Base-by-base conservation (phyloP, 2,113 vertebrate species). In the Fregata magnificens region DNA sequence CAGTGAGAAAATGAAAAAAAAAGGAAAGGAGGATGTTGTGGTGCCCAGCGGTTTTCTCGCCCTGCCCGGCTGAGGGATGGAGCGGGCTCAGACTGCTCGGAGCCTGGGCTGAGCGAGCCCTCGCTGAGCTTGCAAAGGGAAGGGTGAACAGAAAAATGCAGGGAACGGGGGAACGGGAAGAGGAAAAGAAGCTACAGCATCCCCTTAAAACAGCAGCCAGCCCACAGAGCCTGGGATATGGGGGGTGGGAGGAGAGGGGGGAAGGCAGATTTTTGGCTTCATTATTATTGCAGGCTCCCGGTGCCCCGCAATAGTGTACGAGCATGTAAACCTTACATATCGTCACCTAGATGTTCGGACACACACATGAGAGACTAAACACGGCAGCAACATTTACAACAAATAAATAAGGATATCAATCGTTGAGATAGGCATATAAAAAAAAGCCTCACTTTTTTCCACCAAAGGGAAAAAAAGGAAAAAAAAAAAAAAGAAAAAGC, bases 321-420 rank as follows among this genome's bases (percentile, higher is more conserved):
- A 97, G 80, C 93, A 28, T 91, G 97, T 97, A 94, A 98, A 97
- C 91, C 67, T 92, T 50, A 29, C 80, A n/a, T 22, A 82, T 24
- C 86, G 31, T 93, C 94, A 67, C 91, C 73, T 74, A 15, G 97
- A 59, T 73, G 93, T 86, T 56, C 5, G 32, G 94, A 95, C 86
- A 97, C 82, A 83, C 89, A 59, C 95, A 86, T 5, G 25, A 95
- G 94, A 94, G 87, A 92, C 90, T 11, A 67, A 94, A 97, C 95
- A 97, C 95, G 69, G 97, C 97, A 98, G 98, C 97, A 96, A 98
- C 94, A 88, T 94, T 97, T 92, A 97, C 94, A 86, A 98, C 97
- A 96, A 98, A 99, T 98, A 98, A 98, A 99, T 98, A 98, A 98
- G 90, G 96, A 77, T 93, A 94, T 93, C 28, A 9, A 83, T 95